Conservation (phyloP, 2,797 vertebrate genomes). For the Helostoma temminkii region DNA sequence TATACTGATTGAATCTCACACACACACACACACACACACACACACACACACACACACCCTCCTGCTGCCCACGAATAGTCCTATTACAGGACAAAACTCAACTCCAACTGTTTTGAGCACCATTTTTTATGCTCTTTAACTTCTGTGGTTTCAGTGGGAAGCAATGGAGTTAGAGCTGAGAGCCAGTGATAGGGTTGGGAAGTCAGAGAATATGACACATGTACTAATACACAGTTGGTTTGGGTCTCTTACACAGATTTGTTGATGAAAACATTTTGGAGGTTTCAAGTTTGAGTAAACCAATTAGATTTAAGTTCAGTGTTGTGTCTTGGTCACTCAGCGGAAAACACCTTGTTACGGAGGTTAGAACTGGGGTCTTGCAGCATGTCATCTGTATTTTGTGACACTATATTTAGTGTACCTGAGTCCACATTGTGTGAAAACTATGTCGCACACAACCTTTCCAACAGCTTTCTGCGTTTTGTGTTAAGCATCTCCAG, state of each 20-base stretch:
- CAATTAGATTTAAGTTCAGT: too few species aligned
- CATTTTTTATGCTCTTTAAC: neutral
- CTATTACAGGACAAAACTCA: too few species aligned
- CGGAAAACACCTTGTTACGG: neutral
- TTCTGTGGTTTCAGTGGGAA: neutral
- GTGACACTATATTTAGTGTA: slow-evolving; percentile 25
- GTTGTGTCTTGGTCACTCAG: neutral
- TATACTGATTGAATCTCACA: too few species aligned
- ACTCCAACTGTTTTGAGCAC: neutral
- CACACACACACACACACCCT: too few species aligned
- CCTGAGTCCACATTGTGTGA: slow-evolving; percentile 35
- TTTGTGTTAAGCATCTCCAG: slow-evolving; percentile 15
- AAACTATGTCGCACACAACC: slow-evolving; percentile 6
- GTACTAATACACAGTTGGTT: neutral
- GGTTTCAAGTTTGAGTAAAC: too few species aligned
- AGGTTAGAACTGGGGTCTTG: neutral
- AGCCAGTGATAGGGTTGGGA: neutral
- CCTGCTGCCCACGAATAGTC: neutral
- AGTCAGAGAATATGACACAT: neutral
- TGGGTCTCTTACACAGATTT: slow-evolving; percentile 1
- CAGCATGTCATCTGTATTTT: neutral
- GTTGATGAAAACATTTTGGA: neutral
- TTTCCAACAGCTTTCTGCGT: slow-evolving; percentile 30
- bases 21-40: too few species aligned
- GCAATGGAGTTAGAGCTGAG: neutral